Conservation (phyloP, 2,797 vertebrate species). For the Babyrousa celebensis region DNA sequence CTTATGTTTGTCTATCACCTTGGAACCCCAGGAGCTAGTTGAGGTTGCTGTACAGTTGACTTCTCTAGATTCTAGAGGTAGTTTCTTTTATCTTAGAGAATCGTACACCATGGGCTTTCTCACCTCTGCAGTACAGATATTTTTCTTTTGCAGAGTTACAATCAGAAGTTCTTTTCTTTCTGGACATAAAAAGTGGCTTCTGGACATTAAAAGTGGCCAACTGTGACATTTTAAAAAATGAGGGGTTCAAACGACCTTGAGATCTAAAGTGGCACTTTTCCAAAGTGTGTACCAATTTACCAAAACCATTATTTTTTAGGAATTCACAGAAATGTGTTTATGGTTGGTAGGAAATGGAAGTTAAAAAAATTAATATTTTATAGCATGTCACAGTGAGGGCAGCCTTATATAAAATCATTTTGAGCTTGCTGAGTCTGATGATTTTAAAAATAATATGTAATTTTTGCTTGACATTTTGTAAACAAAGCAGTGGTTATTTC, state of each 20-base stretch:
- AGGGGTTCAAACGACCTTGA: constrained; percentile 67
- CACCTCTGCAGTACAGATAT: not conserved
- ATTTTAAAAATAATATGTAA: not conserved
- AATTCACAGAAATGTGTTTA: constrained; percentile 68
- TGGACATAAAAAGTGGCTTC: constrained; percentile 4
- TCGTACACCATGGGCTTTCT: constrained; percentile 3
- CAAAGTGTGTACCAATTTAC: constrained; percentile 7
- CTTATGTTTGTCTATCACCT: not conserved
- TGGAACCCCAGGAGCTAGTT: not conserved
- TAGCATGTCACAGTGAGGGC: not conserved
- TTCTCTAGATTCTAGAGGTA: not conserved
- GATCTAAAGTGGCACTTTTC: constrained; percentile 64
- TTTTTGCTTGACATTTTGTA: constrained; percentile 43
- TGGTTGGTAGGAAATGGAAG: constrained; percentile 51
- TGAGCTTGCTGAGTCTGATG: constrained; percentile 38
- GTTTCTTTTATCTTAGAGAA: constrained; percentile 53
- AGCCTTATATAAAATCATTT: not conserved
- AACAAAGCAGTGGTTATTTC: not conserved
- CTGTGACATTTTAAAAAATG: constrained; percentile 44
- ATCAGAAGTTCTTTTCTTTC: constrained; percentile 4
- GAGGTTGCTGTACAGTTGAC: not conserved
- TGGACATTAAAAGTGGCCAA: constrained; percentile 1
- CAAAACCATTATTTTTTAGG: constrained; percentile 59
- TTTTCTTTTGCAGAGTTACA: constrained; percentile 56
- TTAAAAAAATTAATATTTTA: constrained; percentile 43